Evolutionary conservation across 2,113 vertebrate genomes (phyloP).

Genomic region (Tachuris rubrigastra): DNA sequence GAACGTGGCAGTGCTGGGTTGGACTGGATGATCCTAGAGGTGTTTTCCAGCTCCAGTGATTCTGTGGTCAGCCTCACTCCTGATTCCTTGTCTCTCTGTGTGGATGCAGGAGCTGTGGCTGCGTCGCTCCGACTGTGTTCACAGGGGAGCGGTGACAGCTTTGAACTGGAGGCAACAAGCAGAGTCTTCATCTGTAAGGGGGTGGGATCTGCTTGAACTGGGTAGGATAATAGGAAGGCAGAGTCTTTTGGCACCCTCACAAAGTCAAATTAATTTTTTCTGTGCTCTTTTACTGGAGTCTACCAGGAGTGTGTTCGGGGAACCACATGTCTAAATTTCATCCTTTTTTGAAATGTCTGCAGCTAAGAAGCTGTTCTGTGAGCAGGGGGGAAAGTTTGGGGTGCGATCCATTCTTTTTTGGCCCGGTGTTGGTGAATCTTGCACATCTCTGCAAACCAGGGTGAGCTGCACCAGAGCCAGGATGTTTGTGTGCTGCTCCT

Average conservation of each 20-base stretch:
- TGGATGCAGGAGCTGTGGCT: background rate
- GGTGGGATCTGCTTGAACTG: background rate
- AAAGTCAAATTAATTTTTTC: background rate
- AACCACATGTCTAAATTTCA: background rate
- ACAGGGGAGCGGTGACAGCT: background rate
- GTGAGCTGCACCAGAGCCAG: background rate
- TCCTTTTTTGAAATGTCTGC: background rate
- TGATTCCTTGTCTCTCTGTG: fast-evolving
- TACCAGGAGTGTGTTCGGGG: background rate
- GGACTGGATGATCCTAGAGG: background rate
- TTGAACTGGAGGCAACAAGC: background rate
- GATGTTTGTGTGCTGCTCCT: background rate
- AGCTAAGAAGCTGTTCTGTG: background rate
- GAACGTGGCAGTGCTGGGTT: background rate
- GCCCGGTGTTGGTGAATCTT: background rate
- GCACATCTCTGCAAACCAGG: background rate
- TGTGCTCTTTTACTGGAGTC: background rate
- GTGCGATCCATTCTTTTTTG: background rate
- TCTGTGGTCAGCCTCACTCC: background rate
- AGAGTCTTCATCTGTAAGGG: background rate
- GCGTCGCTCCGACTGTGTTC: fast-evolving
- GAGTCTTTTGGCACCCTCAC: background rate
- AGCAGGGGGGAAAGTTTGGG: background rate
- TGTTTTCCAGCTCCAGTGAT: background rate
- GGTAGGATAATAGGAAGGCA: fast-evolving